phyloP scores from a whole-genome alignment of 2,888 invertebrate genomes.

The Tethea ocularis region DNA sequence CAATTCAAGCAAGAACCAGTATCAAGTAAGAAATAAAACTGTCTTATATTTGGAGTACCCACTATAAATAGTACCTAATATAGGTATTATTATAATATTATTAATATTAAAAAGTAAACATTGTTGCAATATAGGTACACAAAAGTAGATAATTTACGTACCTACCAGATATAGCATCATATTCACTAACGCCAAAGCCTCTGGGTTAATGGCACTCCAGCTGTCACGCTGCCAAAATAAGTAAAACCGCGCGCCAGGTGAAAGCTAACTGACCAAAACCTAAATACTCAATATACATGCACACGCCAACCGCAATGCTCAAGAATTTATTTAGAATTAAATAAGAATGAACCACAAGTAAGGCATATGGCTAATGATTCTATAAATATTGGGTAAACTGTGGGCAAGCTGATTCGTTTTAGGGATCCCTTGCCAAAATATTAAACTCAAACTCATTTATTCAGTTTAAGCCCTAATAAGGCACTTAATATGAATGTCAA shows the following conservation, averaged over 20 bases:
- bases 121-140: too few species aligned
- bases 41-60: too few species aligned
- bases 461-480: too few species aligned
- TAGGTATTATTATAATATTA: too few species aligned
- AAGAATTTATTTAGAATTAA: conserved; percentile 32
- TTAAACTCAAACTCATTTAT: too few species aligned
- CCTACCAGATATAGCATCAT: background rate
- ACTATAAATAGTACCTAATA: too few species aligned
- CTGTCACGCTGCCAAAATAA: conserved; percentile 33
- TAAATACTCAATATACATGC: conserved; percentile 49
- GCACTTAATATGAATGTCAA: too few species aligned
- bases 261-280: conserved; percentile 41
- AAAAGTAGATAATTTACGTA: background rate
- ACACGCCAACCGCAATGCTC: conserved; percentile 40
- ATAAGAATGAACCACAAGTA: conserved; percentile 30
- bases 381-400: conserved; percentile 9
- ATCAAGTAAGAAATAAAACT: too few species aligned
- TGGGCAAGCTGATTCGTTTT: background rate
- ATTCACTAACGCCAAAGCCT: background rate
- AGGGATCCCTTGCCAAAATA: background rate
- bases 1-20: too few species aligned
- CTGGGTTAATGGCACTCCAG: conserved; percentile 10
- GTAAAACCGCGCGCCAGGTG: conserved; percentile 42
- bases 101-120: background rate
- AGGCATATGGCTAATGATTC: conserved; percentile 29